Evolutionary conservation across 2,113 vertebrate genomes (phyloP), one percentile per base, ranked within the genome.

Genomic region (Amphilophus citrinellus): DNA sequence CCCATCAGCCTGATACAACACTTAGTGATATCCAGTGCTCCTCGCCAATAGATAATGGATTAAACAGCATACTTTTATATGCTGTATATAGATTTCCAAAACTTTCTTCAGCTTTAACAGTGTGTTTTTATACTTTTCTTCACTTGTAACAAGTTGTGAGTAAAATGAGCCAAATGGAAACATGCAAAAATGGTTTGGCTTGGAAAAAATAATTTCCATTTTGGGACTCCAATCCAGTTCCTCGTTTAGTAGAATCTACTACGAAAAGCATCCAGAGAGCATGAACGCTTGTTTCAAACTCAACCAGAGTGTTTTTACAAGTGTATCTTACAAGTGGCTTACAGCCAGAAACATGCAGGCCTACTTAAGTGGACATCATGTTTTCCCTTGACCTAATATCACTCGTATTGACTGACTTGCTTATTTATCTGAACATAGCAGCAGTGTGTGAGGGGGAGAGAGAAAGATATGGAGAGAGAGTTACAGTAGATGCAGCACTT

Each of bases 371-470:
- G 85, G 82, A 85, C 85, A 90, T 35, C 59, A 83, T 88, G 84
- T 90, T 87, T 84, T 89, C 86, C 61, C 73, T 82, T 88, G 78
- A 88, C 86, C 84, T 85, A 77, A 86, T 87, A 91, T 87, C 82
- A 77, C 87, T 86, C 10, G 17, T 79, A 92, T 89, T 35, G 53
- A 90, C 89, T 76, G 61, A 84, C 77, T 76, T 65, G 37, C 61
- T 68, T 61, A 80, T 92, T 89, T 86, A 81, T 87, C 83, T 83
- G 73, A 79, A 88, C 57, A 79, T 76, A 76, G 24, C 47, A 24
- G 37, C 47, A 17, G 35, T 32, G 18, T 82, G 61, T 82, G 89
- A 66, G 80, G 50, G 78, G 10, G 39, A 10, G 59, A 68, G 75
- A 4, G 8, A 44, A 53, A 13, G 76, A 10, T 14, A 57, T 9